phyloP scores from a whole-genome alignment of 1,140 invertebrate species.

The Ylistrum balloti region DNA sequence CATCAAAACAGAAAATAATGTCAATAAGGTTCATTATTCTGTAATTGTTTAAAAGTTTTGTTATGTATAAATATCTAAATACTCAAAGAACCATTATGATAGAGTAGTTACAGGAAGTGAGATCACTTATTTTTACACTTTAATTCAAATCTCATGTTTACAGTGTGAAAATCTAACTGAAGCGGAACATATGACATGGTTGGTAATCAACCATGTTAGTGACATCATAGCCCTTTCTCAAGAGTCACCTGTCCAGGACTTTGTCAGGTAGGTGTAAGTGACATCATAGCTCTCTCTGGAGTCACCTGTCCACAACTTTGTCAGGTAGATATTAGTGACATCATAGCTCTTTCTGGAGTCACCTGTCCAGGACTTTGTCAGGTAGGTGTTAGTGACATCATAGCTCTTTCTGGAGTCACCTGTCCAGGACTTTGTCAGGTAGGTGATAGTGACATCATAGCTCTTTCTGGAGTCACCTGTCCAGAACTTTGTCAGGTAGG shows the following conservation, averaged over 20 bases:
- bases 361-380: slow-evolving; percentile 87
- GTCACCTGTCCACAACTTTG: slow-evolving; percentile 86
- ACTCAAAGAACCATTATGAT: no score
- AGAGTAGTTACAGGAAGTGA: no score
- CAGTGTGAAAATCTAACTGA: slow-evolving; percentile 88
- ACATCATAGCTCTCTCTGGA: slow-evolving; percentile 86
- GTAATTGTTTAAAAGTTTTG: no score
- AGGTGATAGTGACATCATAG: slow-evolving; percentile 85
- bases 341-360: slow-evolving; percentile 86
- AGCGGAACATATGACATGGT: slow-evolving; percentile 89
- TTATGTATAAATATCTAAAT: no score
- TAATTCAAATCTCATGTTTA: slow-evolving; percentile 51
- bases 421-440: slow-evolving; percentile 81
- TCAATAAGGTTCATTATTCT: no score
- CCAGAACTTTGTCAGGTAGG: slow-evolving; percentile 74
- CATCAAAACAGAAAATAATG: no score
- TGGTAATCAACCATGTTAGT: slow-evolving; percentile 89
- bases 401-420: slow-evolving; percentile 86
- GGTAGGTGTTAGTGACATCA: slow-evolving; percentile 84
- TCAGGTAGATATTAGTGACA: slow-evolving; percentile 85
- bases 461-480: slow-evolving; percentile 86
- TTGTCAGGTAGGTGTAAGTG: slow-evolving; percentile 84
- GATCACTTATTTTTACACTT: background rate
- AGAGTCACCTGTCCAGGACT: slow-evolving; percentile 87
- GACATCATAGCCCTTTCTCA: slow-evolving; percentile 86